Evolutionary conservation across 2,797 vertebrate genomes (phyloP).

Genomic region (Macropodus opercularis): DNA sequence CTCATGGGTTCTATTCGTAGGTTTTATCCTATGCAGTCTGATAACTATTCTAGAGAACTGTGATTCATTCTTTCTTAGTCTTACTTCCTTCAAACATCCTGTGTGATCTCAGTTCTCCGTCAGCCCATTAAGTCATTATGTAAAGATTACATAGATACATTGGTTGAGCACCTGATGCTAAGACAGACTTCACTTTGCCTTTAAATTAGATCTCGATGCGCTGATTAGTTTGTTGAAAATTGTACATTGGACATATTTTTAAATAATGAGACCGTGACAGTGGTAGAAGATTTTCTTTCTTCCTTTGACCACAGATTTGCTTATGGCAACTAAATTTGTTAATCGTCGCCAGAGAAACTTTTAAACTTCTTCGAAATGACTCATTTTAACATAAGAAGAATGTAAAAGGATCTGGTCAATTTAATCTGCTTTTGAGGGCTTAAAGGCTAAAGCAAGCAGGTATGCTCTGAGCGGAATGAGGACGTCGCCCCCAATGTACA

Average conservation of each 20-base stretch:
- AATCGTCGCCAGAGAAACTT: too few species aligned
- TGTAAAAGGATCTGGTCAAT: too few species aligned
- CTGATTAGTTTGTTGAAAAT: too few species aligned
- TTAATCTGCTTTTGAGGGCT: slow-evolving; percentile 5
- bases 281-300: too few species aligned
- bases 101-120: slow-evolving; percentile 14
- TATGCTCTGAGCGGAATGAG: not conserved
- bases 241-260: too few species aligned
- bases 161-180: slow-evolving; percentile 4
- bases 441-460: not conserved
- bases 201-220: not conserved
- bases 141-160: not conserved
- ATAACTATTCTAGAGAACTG: slow-evolving; percentile 2
- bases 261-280: too few species aligned
- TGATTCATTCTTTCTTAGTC: slow-evolving; percentile 2
- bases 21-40: not conserved
- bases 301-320: too few species aligned
- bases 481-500: not conserved
- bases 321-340: too few species aligned
- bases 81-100: slow-evolving; percentile 7
- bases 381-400: not conserved
- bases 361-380: too few species aligned
- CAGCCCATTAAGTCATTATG: not conserved
- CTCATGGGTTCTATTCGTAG: not conserved
- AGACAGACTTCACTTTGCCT: not conserved